phyloP scores from a whole-genome alignment of 2,797 vertebrate genomes.

The Chelonia mydas region DNA sequence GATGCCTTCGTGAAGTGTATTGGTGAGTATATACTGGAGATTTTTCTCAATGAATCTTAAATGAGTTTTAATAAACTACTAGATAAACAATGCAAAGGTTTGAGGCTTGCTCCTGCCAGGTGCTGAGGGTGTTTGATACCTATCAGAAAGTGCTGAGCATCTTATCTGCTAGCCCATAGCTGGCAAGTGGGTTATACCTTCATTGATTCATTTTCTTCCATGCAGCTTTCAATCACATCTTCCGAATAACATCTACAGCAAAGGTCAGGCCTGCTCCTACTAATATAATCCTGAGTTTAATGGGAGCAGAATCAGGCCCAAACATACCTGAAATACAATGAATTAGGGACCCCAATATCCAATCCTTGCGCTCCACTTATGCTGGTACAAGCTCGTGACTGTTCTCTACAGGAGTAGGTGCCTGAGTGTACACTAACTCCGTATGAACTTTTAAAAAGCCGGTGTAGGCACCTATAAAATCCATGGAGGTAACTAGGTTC shows the following conservation, averaged over 20 bases:
- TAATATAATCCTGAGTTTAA: not conserved
- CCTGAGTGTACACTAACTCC: not conserved
- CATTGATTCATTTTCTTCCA: not conserved
- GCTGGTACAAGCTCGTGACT: not conserved
- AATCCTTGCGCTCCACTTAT: not conserved
- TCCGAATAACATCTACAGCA: not conserved
- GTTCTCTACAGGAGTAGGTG: not conserved
- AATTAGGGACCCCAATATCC: not conserved
- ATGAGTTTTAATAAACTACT: not conserved
- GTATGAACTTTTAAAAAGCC: not conserved
- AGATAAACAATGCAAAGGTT: not conserved
- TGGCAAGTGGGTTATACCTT: not conserved
- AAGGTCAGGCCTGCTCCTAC: not conserved
- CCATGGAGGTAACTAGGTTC: not conserved
- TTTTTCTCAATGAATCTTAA: not conserved
- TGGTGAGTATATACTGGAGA: constrained; percentile 81
- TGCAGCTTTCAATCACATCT: not conserved
- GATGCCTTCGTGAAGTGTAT: constrained; percentile 90
- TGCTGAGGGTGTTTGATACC: not conserved
- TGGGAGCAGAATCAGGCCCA: not conserved
- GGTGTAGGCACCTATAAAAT: not conserved
- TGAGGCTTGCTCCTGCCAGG: not conserved
- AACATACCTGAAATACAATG: not conserved
- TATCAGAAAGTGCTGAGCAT: not conserved
- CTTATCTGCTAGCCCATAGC: not conserved